Conservation (phyloP, 1,140 invertebrate species). For the Drosophila nebulosa region DNA sequence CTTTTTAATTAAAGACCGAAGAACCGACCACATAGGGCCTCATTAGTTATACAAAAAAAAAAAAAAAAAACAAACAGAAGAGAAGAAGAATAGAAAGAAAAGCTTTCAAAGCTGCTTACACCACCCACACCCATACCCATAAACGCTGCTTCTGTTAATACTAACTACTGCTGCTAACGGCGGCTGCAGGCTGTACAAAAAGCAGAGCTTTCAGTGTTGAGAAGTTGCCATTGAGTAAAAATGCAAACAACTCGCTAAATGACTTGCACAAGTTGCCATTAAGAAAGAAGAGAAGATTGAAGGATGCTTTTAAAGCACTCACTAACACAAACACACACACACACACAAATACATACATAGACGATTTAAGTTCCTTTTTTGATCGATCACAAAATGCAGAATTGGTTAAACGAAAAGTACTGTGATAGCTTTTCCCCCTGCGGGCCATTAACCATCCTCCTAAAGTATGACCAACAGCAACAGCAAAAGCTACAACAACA, state of each 20-base stretch:
- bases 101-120: neutral
- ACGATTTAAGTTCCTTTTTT: slow-evolving; percentile 30
- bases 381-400: slow-evolving; percentile 16
- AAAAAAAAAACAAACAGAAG: slow-evolving; percentile 7
- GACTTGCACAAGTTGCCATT: neutral
- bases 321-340: neutral
- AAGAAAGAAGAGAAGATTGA: neutral
- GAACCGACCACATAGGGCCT: neutral
- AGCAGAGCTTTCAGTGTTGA: neutral
- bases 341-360: slow-evolving; percentile 2
- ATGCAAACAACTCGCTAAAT: neutral
- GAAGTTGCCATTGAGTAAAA: neutral
- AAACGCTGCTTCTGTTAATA: neutral
- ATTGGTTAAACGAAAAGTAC: slow-evolving; percentile 28
- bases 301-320: slow-evolving; percentile 25
- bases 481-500: slow-evolving; percentile 61
- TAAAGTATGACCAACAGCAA: slow-evolving; percentile 86
- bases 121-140: neutral
- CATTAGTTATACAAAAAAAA: slow-evolving; percentile 28
- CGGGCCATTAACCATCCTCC: neutral
- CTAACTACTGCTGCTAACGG: neutral
- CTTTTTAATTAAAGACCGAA: slow-evolving; percentile 7
- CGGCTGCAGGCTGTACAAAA: neutral
- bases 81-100: neutral
- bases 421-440: slow-evolving; percentile 36